phyloP scores from a whole-genome alignment of 2,888 invertebrate genomes.

The Tetragonisca angustula region DNA sequence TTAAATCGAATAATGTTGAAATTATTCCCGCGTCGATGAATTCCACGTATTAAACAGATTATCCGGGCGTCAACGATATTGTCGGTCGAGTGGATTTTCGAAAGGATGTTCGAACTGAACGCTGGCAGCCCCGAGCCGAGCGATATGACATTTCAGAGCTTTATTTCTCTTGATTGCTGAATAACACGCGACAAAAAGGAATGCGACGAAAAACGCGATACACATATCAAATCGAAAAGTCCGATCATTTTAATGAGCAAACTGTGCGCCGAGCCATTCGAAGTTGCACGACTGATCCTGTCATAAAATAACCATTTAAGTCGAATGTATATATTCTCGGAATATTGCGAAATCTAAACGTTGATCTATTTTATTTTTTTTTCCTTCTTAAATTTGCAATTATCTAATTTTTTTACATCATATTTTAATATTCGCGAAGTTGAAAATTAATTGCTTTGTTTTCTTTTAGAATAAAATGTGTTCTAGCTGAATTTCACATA shows the following conservation, averaged over 20 bases:
- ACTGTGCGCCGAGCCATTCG: constrained; percentile 14
- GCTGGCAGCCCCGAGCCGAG: not conserved
- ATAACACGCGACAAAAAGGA: not conserved
- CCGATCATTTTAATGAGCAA: constrained; percentile 14
- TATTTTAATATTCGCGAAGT: not conserved
- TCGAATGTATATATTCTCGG: not conserved
- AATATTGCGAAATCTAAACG: not conserved
- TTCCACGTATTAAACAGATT: constrained; percentile 1
- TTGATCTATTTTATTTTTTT: too few relatives aligned
- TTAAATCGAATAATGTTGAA: not conserved
- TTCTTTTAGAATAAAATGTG: too few relatives aligned
- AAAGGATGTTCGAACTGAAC: not conserved
- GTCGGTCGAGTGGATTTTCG: not conserved
- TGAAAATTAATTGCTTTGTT: too few relatives aligned
- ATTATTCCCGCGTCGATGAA: not conserved
- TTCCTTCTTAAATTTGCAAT: too few relatives aligned
- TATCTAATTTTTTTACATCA: too few relatives aligned
- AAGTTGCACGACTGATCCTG: constrained; percentile 20
- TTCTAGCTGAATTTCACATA: too few relatives aligned
- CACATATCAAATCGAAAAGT: not conserved
- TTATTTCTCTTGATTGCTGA: not conserved
- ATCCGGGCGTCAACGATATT: not conserved
- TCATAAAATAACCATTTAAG: not conserved
- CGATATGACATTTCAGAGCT: constrained; percentile 13
- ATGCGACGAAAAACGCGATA: not conserved